Conservation (phyloP, 2,888 invertebrate species). For the Meiosimyza platycephala region DNA sequence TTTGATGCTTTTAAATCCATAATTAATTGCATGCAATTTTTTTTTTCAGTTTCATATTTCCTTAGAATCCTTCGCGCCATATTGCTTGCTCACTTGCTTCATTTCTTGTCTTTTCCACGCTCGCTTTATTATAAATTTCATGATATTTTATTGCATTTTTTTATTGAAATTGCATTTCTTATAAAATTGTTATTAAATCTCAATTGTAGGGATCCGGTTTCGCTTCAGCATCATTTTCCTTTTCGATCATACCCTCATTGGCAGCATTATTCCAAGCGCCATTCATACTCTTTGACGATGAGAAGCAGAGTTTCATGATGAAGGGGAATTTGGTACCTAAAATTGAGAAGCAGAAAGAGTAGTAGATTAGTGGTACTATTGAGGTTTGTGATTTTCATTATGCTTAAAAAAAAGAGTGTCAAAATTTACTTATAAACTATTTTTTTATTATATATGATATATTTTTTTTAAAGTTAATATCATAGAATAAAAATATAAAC, state of each 20-base stretch:
- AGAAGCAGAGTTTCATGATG: constrained; percentile 98
- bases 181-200: constrained; percentile 66
- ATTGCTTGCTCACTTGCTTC: constrained; percentile 26
- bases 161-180: constrained; percentile 46
- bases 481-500: too few species aligned
- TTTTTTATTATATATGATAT: too few species aligned
- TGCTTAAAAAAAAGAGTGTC: too few species aligned
- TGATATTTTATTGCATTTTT: constrained; percentile 38
- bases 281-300: constrained; percentile 76
- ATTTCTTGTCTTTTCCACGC: constrained; percentile 38
- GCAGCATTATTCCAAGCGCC: constrained; percentile 71
- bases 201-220: constrained; percentile 64
- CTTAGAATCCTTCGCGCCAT: constrained; percentile 43
- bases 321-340: constrained; percentile 97
- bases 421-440: constrained; percentile 50
- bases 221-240: constrained; percentile 64
- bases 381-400: too few species aligned
- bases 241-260: constrained; percentile 66
- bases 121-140: constrained; percentile 24
- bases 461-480: too few species aligned
- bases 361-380: too few species aligned
- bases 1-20: too few species aligned
- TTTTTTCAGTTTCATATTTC: constrained; percentile 19
- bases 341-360: constrained; percentile 49
- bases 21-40: too few species aligned